These are phyloP conservation scores for Pissodes strobi DNA, from an alignment of 1,140 invertebrate species.

Conservation along the genomic window DNA sequence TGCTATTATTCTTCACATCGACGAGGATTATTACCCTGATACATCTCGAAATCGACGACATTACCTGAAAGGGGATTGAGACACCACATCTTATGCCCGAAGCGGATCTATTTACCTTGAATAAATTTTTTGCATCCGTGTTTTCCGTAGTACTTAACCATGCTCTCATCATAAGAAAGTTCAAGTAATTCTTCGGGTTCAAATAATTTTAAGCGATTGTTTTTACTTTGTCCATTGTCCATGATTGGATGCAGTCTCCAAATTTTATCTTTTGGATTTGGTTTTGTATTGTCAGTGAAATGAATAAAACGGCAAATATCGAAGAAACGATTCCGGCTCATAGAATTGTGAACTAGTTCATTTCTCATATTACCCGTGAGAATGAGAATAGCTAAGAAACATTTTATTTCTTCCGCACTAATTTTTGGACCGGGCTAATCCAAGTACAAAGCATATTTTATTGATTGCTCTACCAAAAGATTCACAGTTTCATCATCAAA, in stretches of 20 bases:
- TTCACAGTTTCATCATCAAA: too few relatives aligned
- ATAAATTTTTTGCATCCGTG: background rate
- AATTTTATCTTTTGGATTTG: background rate
- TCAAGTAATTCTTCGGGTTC: background rate
- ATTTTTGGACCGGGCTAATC: background rate
- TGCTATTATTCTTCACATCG: background rate
- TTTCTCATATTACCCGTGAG: background rate
- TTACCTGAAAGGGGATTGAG: too few relatives aligned
- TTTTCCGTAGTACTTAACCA: too few relatives aligned
- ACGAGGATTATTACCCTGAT: background rate
- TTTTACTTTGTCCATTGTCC: background rate
- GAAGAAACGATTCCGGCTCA: background rate
- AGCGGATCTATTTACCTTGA: background rate
- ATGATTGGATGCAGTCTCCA: constrained; percentile 6
- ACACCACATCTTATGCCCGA: background rate
- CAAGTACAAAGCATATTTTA: background rate
- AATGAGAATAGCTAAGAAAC: constrained; percentile 3
- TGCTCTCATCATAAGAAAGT: constrained; percentile 3
- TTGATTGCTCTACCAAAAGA: background rate
- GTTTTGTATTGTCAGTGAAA: background rate
- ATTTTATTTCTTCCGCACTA: background rate
- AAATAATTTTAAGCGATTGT: background rate
- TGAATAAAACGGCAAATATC: background rate
- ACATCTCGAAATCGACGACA: too few relatives aligned
- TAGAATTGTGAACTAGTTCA: background rate